A percentile compares a stretch with the other conserved stretches of the same genome.
phyloP scores from a whole-genome alignment of 2,888 invertebrate species.

The Carterocephalus palaemon region DNA sequence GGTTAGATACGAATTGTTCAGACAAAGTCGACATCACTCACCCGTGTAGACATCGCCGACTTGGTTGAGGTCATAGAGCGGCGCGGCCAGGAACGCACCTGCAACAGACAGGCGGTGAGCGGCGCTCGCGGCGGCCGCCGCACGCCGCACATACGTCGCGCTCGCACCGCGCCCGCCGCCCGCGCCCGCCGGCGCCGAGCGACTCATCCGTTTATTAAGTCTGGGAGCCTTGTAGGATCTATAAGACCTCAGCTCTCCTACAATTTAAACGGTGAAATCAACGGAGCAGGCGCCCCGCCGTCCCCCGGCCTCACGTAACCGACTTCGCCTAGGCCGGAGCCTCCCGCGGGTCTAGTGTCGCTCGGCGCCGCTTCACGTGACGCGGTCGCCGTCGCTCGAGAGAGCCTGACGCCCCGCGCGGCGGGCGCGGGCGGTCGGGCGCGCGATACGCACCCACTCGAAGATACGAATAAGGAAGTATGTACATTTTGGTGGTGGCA shows the following conservation, averaged over 20 bases:
- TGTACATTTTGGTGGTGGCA: conserved; percentile 56
- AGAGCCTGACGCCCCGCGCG: conserved; percentile 12
- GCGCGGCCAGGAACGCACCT: conserved; percentile 81
- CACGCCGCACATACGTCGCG: conserved; percentile 15
- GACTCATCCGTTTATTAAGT: conserved; percentile 24
- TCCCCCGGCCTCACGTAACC: too few relatives aligned
- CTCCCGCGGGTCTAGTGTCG: too few relatives aligned
- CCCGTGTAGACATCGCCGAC: conserved; percentile 91
- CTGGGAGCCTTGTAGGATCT: conserved; percentile 7
- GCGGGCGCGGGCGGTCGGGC: conserved; percentile 23
- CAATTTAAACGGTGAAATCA: not conserved
- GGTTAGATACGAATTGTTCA: too few relatives aligned
- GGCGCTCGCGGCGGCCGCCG: conserved; percentile 23
- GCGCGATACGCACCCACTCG: conserved; percentile 23
- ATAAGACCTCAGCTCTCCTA: not conserved
- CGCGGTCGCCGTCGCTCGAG: not conserved
- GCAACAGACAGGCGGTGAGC: conserved; percentile 35
- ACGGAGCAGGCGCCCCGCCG: too few relatives aligned
- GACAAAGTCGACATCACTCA: too few relatives aligned
- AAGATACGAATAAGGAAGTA: conserved; percentile 54
- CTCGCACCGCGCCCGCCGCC: conserved; percentile 8
- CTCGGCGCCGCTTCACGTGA: not conserved
- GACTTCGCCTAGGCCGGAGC: too few relatives aligned
- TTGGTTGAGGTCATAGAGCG: conserved; percentile 91
- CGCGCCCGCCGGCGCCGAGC: conserved; percentile 27